phyloP scores from a whole-genome alignment of 2,113 vertebrate genomes.

The Dermatemys mawii region DNA sequence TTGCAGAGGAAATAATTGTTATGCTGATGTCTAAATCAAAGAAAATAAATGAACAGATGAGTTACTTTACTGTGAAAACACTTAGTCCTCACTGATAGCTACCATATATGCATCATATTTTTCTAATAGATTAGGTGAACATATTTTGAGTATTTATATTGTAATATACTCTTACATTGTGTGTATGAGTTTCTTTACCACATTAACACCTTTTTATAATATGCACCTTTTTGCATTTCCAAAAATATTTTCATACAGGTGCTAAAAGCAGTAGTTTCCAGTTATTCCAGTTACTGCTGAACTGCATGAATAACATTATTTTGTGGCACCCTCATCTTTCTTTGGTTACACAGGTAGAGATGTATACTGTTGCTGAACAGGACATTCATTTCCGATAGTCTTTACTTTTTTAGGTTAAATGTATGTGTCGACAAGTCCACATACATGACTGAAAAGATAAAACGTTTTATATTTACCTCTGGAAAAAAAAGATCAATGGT shows the following conservation, averaged over 20 bases:
- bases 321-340: background rate
- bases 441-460: background rate
- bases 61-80: slow-evolving; percentile 42
- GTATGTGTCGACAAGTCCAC: background rate
- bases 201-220: background rate
- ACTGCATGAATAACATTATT: background rate
- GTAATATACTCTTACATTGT: background rate
- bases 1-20: slow-evolving; percentile 17
- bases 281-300: background rate
- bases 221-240: background rate
- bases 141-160: background rate
- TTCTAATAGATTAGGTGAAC: background rate
- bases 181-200: background rate
- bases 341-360: background rate
- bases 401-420: background rate
- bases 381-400: background rate
- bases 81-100: background rate
- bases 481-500: background rate
- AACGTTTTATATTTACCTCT: background rate
- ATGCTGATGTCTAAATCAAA: slow-evolving; percentile 29
- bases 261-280: background rate
- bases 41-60: slow-evolving; percentile 39
- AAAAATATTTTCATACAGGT: background rate
- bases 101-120: background rate
- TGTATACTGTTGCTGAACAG: background rate